Percentiles rank a stretch among this genome's conserved stretches.
These are phyloP conservation scores for Epinephelus fuscoguttatus DNA, from an alignment of 2,113 vertebrate species.

Conservation along the genomic window DNA sequence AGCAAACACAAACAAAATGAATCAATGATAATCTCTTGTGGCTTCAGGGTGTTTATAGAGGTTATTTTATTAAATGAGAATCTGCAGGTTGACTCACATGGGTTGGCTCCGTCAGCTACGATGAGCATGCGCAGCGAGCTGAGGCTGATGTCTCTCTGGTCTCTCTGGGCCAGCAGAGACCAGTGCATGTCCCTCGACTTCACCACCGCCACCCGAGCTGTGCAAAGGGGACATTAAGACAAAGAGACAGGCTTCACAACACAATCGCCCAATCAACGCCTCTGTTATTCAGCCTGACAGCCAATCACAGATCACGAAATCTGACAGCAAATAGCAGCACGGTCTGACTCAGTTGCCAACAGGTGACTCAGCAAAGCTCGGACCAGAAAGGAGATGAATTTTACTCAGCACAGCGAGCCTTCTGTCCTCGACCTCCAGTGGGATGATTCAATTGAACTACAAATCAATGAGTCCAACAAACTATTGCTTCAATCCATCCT, in stretches of 20 bases:
- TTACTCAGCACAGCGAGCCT: conserved; percentile 24
- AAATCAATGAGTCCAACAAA: conserved; percentile 45
- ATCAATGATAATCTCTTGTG: conserved; percentile 28
- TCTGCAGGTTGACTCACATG: conserved; percentile 88
- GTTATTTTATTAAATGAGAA: conserved; percentile 22
- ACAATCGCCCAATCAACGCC: conserved; percentile 28
- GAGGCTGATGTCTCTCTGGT: conserved; percentile 94
- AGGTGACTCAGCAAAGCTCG: conserved; percentile 32
- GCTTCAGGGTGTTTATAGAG: conserved; percentile 13
- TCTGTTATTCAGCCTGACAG: neutral
- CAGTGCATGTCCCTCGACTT: conserved; percentile 99
- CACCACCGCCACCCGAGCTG: conserved; percentile 92
- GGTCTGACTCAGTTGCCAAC: conserved; percentile 32
- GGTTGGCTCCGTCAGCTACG: conserved; percentile 96
- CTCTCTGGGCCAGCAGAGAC: conserved; percentile 96
- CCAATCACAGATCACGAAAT: conserved; percentile 21
- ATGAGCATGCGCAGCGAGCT: conserved; percentile 95
- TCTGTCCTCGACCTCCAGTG: neutral
- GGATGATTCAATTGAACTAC: neutral
- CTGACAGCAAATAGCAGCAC: conserved; percentile 25
- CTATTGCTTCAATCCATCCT: conserved; percentile 25
- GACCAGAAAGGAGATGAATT: conserved; percentile 7
- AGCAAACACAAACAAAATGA: conserved; percentile 22
- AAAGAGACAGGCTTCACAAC: conserved; percentile 24
- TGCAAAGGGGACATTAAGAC: conserved; percentile 42